Evolutionary conservation across 1,140 invertebrate genomes (phyloP).

Genomic region (Drosophila ironensis): DNA sequence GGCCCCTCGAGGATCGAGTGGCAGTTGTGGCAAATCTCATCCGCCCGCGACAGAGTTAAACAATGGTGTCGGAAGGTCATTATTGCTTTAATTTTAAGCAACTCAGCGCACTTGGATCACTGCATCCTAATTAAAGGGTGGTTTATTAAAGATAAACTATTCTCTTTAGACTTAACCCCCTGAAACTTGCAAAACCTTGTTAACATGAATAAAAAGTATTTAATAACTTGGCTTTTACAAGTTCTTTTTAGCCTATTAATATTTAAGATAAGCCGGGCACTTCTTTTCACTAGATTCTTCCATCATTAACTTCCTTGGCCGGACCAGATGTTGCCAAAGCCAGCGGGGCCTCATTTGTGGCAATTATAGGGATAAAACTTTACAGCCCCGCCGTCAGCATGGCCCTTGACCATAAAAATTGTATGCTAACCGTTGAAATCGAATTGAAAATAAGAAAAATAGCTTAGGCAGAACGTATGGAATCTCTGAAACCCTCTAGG

Average conservation of each 20-base stretch:
- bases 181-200: no score
- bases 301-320: conserved; percentile 26
- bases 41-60: background rate
- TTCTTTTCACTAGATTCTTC: conserved; percentile 5
- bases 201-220: background rate
- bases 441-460: conserved; percentile 18
- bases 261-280: background rate
- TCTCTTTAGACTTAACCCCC: no score
- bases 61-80: conserved; percentile 31
- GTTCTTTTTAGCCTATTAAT: background rate
- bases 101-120: no score
- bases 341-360: conserved; percentile 1
- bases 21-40: conserved; percentile 24
- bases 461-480: background rate
- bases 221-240: background rate
- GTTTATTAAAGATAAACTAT: no score
- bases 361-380: conserved; percentile 52
- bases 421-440: conserved; percentile 37
- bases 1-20: conserved; percentile 10
- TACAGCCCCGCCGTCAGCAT: background rate
- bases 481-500: background rate
- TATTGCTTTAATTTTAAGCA: background rate
- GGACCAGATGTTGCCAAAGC: conserved; percentile 37
- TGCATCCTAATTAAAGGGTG: no score
- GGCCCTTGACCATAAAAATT: conserved; percentile 9